Conservation (phyloP, 2,888 invertebrate genomes). For the Microctonus brassicae region DNA sequence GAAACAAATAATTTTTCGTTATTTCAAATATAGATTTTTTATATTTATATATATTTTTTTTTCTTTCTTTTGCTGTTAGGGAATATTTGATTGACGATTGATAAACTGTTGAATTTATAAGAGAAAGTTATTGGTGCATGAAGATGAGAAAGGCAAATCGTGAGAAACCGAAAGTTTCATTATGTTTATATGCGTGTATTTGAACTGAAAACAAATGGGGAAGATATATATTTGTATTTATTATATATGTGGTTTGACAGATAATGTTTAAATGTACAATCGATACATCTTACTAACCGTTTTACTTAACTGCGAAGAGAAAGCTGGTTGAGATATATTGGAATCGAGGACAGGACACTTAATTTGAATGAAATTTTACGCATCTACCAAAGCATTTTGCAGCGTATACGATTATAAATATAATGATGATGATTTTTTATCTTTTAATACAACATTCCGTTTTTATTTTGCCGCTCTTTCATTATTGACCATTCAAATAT, state of each 20-base stretch:
- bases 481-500: constrained; percentile 15
- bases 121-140: neutral
- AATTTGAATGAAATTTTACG: constrained; percentile 18
- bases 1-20: too few species aligned
- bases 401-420: neutral
- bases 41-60: neutral
- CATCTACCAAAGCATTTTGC: constrained; percentile 3
- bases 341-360: constrained; percentile 3
- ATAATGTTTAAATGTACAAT: neutral
- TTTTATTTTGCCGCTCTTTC: constrained; percentile 3
- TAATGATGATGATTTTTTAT: neutral
- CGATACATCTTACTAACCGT: neutral
- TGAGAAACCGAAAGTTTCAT: constrained; percentile 12
- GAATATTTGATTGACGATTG: neutral
- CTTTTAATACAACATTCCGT: neutral
- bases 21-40: too few species aligned
- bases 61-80: neutral
- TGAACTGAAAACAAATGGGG: neutral
- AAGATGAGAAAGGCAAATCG: neutral
- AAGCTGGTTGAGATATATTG: constrained; percentile 9
- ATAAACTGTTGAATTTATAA: neutral
- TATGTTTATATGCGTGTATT: neutral
- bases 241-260: neutral
- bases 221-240: neutral
- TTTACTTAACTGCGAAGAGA: neutral